Base-by-base conservation (phyloP, 2,888 invertebrate genomes). In the Drosophila parthenogenetica region DNA sequence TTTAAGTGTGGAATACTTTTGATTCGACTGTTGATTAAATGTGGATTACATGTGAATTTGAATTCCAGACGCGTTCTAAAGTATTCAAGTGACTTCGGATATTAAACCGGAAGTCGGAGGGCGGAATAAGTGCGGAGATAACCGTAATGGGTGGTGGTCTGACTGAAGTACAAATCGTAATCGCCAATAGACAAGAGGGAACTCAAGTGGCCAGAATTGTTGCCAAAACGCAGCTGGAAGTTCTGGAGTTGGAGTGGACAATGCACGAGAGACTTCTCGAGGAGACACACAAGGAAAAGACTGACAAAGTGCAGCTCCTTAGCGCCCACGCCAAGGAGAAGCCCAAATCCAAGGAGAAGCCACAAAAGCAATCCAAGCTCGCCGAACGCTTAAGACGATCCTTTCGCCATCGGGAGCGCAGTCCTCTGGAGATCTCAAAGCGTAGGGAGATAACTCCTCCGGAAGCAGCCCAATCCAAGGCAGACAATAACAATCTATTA, bases 141-240 rank as follows among this genome's bases (percentile, higher is more conserved):
- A 70, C 67, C 90, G 91, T 91, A 87, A 92, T 92, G 91, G 91
- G 91, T 87, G 91, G 91, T 81, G 90, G 91, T 79, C 90, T 91
- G 87, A 84, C 86, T 77, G 89, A 89, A 79, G 88, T 89, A 73
- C 88, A 90, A 75, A 80, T 83, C 51, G 78, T 71, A 73, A 66
- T 80, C 76, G 67, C 83, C 76, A 74, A 68, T 48, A 64, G 55
- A 49, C 66, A 70, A 17, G 19, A 77, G 17, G 50, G 63, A 55
- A 16, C 48, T 32, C 53, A 65, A 60, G 32, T 65, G 63, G 50
- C 17, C 19, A 69, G 22, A 37, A 43, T 58, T 39, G 50, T 62
- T 39, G 60, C 60, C 43, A 43, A 68, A 54, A 19, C 50, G 51
- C 50, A 58, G 58, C 37, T 63, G 32, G 35, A 73, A 45, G 58